phyloP scores from a whole-genome alignment of 2,113 vertebrate genomes.

The Meles meles region DNA sequence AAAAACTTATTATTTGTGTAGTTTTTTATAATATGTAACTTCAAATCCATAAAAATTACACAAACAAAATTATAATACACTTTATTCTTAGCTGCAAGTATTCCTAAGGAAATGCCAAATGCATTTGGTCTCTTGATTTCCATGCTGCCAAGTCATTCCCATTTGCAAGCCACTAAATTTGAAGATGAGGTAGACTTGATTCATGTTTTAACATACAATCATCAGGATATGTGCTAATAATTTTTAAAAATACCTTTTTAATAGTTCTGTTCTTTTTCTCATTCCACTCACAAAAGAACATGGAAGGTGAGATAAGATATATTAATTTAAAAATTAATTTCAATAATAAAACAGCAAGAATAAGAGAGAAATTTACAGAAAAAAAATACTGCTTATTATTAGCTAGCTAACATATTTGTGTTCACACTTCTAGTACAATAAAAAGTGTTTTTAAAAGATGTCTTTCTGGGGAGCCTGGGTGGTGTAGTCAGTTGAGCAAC shows the following conservation, averaged over 20 bases:
- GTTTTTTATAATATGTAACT: background rate
- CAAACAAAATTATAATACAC: background rate
- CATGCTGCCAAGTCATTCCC: slow-evolving; percentile 43
- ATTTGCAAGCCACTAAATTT: slow-evolving; percentile 70
- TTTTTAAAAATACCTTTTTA: slow-evolving; percentile 46
- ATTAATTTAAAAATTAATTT: background rate
- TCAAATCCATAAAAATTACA: background rate
- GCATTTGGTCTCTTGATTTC: slow-evolving; percentile 67
- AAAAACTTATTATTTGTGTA: slow-evolving; percentile 39
- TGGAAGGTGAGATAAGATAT: background rate
- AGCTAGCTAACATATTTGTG: slow-evolving; percentile 44
- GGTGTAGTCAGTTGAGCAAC: background rate
- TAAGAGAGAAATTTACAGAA: slow-evolving; percentile 37
- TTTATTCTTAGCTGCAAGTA: slow-evolving; percentile 60
- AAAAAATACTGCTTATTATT: slow-evolving; percentile 40
- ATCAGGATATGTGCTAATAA: slow-evolving; percentile 69
- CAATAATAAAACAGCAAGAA: slow-evolving; percentile 35
- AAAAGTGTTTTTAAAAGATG: slow-evolving; percentile 78
- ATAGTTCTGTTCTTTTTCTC: slow-evolving; percentile 43
- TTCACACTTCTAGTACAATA: slow-evolving; percentile 70
- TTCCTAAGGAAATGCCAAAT: slow-evolving; percentile 71
- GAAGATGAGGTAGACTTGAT: background rate
- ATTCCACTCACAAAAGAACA: background rate
- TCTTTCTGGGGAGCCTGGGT: background rate
- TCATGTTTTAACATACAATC: slow-evolving; percentile 7